Conservation (phyloP, 2,797 vertebrate genomes). For the Enteromius treurensis region DNA sequence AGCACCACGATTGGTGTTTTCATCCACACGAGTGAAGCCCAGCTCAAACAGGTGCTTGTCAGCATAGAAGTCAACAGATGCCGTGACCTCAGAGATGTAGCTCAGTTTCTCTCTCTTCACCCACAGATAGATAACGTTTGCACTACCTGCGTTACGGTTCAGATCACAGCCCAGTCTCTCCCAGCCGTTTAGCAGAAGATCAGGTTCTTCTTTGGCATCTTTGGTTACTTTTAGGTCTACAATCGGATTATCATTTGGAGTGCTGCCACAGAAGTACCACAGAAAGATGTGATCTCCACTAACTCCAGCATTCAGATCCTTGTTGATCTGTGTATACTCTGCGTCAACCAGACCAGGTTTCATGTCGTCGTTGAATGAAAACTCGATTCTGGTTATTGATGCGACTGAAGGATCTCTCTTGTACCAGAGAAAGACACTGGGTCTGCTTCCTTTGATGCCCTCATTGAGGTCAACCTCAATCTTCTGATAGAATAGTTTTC, state of each 20-base stretch:
- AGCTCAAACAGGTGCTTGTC: slow-evolving; percentile 27
- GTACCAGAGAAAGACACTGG: neutral
- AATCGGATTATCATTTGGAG: slow-evolving; percentile 27
- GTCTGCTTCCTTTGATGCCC: neutral
- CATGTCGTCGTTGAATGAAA: neutral
- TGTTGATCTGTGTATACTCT: neutral
- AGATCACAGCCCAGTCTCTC: slow-evolving; percentile 43
- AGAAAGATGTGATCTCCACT: slow-evolving; percentile 11
- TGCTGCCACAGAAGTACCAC: slow-evolving; percentile 35
- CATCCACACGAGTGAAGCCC: slow-evolving; percentile 44
- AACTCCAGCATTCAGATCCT: neutral
- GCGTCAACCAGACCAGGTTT: slow-evolving; percentile 1
- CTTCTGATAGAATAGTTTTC: neutral
- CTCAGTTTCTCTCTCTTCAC: slow-evolving; percentile 33
- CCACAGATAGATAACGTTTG: slow-evolving; percentile 27
- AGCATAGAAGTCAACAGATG: neutral
- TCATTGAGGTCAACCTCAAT: neutral
- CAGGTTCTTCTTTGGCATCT: slow-evolving; percentile 11
- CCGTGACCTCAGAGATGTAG: slow-evolving; percentile 23
- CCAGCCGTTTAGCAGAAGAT: slow-evolving; percentile 25
- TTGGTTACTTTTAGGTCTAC: slow-evolving; percentile 9
- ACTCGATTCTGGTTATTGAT: slow-evolving; percentile 28
- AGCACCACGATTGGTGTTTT: slow-evolving; percentile 24
- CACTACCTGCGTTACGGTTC: slow-evolving; percentile 11
- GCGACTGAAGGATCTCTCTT: neutral